Percentiles rank a stretch among this genome's conserved stretches.
Evolutionary conservation across 2,797 vertebrate species (phyloP).

Genomic region (Eulemur rubriventer): DNA sequence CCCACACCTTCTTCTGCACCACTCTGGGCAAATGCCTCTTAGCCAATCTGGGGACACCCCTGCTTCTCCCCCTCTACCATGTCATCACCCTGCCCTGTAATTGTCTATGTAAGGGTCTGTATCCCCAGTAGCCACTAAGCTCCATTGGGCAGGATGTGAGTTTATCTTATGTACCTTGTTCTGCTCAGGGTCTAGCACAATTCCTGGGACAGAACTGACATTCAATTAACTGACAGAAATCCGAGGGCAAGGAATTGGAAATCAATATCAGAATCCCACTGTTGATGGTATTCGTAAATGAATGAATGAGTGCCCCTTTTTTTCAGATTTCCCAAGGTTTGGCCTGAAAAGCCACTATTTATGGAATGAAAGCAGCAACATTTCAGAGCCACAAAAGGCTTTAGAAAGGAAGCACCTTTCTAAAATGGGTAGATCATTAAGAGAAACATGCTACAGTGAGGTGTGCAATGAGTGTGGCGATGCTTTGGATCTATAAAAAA

Average conservation of each 20-base stretch:
- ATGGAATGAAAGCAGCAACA: neutral
- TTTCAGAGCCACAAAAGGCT: neutral
- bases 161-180: neutral
- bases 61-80: no score
- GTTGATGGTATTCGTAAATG: neutral
- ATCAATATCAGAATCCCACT: neutral
- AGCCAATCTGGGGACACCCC: neutral
- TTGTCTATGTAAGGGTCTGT: fast-evolving
- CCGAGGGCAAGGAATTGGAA: neutral
- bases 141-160: neutral
- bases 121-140: fast-evolving
- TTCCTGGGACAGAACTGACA: neutral
- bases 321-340: neutral
- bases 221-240: neutral
- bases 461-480: no score
- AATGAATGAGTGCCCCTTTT: neutral
- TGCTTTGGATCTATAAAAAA: neutral
- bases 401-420: neutral
- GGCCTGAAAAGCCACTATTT: neutral
- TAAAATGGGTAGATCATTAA: neutral
- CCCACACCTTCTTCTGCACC: neutral
- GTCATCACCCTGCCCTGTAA: neutral
- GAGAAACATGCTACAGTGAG: neutral
- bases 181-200: neutral
- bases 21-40: neutral